Conservation (phyloP, 2,113 vertebrate genomes). For the Trogon surrucura region DNA sequence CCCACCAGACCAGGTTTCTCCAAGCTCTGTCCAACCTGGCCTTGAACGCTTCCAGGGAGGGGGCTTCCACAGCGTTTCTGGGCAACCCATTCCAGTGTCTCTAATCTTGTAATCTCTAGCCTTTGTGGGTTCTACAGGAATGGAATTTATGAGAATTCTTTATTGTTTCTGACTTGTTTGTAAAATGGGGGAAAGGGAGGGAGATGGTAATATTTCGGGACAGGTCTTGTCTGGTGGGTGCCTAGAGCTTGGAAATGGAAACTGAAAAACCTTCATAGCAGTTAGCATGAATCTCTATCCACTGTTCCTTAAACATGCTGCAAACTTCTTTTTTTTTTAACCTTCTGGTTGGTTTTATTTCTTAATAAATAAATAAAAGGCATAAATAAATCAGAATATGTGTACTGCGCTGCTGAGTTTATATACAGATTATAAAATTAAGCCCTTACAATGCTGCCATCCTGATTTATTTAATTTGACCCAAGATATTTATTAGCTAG, state of each 20-base stretch:
- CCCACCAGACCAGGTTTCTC: too few relatives aligned
- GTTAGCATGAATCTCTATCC: background rate
- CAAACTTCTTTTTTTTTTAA: background rate
- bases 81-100: too few relatives aligned
- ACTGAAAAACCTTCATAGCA: background rate
- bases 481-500: background rate
- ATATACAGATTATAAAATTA: constrained; percentile 34
- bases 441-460: background rate
- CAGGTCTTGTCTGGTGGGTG: background rate
- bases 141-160: background rate
- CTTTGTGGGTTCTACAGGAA: background rate
- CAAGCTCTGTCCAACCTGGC: too few relatives aligned
- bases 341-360: background rate
- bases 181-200: background rate
- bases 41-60: too few relatives aligned
- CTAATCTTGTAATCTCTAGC: background rate
- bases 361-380: too few relatives aligned
- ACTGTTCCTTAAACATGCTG: background rate
- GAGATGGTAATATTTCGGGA: background rate
- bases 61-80: too few relatives aligned
- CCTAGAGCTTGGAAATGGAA: background rate
- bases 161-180: background rate
- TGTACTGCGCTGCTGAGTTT: background rate
- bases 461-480: constrained; percentile 9
- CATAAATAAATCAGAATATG: background rate